Evolutionary conservation across 1,140 invertebrate genomes (phyloP), one percentile per base, ranked within the genome.

Genomic region (Aphelinus certus): DNA sequence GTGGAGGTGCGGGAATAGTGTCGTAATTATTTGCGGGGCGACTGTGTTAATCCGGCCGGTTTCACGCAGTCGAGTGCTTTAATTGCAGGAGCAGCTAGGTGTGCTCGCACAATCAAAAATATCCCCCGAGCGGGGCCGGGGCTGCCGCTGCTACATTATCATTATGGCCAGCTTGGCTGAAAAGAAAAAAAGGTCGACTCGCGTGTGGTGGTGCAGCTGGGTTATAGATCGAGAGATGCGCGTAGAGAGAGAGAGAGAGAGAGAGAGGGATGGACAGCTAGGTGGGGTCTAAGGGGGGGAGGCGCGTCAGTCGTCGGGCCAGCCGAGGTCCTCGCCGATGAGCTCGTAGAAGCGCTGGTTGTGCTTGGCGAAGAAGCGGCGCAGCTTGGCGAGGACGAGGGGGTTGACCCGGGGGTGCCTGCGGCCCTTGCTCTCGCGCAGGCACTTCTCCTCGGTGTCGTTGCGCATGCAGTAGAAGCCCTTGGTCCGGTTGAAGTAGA

Each of bases 401-500:
- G 93, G 92, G 82, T 94, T 93, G 7, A 99, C 95, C 47, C 93
- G 89, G 0, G 97, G 97, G 88, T 99, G 97, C 79, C 92, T 92
- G 2, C 98, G 90, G 3, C 98, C 98, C 85, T 99, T 99, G 71
- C 96, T 97, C 81, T 98, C 97, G 3, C 95, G 92, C 72, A 99
- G 88, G 88, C 98, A 99, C 82, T 97, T 94, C 81, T 96, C 94
- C 47, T 92, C 92, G 3, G 94, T 95, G 77, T 95, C 93, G 81
- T 95, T 95, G 53, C 94, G 90, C 76, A 99, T 90, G 87, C 98
- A 99, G 82, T 97, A 98, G 88, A 99, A 99, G 3, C 97, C 97
- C 87, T 98, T 98, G 26, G 96, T 97, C 84, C 95, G 93, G 87
- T 99, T 98, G 87, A 98, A 97, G 86, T 97, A 97, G 88, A 99